These are phyloP conservation scores for Vollenhovia emeryi DNA, from an alignment of 1,140 invertebrate genomes.

Conservation along the genomic window DNA sequence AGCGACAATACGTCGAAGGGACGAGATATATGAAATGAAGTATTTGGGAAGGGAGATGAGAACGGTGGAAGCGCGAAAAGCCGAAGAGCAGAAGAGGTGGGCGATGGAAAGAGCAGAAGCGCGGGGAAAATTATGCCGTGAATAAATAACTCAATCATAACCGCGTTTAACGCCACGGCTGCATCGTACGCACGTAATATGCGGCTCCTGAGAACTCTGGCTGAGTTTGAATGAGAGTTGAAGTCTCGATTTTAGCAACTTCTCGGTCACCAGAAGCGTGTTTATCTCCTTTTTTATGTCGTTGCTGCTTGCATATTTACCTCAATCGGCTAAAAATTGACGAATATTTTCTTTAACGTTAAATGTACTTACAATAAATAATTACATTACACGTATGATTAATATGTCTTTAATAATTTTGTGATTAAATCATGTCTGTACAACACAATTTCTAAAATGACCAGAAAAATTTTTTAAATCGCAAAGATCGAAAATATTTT, in stretches of 20 bases:
- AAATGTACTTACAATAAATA: neutral
- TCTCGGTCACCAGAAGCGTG: neutral
- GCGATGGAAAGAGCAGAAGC: neutral
- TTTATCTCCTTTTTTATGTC: slow-evolving; percentile 12
- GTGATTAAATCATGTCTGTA: neutral
- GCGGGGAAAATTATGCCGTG: slow-evolving; percentile 33
- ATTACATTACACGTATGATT: neutral
- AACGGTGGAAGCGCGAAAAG: neutral
- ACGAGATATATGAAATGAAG: slow-evolving; percentile 55
- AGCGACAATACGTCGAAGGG: slow-evolving; percentile 58
- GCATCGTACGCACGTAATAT: slow-evolving; percentile 21
- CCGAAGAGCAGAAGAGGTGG: neutral
- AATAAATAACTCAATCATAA: slow-evolving; percentile 57
- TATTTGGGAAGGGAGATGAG: slow-evolving; percentile 32
- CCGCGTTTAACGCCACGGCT: slow-evolving; percentile 17
- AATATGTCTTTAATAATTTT: neutral
- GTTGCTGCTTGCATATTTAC: neutral
- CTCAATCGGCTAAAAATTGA: neutral
- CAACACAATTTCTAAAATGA: neutral
- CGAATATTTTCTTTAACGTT: neutral
- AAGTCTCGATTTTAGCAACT: slow-evolving; percentile 31
- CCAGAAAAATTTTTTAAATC: neutral
- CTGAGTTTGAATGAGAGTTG: slow-evolving; percentile 26
- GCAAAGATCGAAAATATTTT: neutral
- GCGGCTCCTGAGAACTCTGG: slow-evolving; percentile 35